A percentile compares a stretch with the other conserved stretches of the same genome.
phyloP scores from a whole-genome alignment of 2,888 invertebrate species.

The Bombyx huttoni region DNA sequence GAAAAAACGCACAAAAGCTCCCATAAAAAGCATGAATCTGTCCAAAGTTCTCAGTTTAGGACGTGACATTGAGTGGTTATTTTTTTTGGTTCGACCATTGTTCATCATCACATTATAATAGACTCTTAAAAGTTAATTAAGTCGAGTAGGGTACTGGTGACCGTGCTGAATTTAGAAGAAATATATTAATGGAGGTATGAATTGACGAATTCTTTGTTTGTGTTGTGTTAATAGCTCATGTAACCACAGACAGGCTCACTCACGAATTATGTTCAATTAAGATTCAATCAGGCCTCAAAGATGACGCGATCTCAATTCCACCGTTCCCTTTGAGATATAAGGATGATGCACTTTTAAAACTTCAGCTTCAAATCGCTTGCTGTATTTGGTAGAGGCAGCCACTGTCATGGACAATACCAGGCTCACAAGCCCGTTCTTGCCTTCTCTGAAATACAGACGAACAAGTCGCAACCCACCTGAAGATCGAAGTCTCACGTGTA shows the following conservation, averaged over 20 bases:
- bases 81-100: constrained; percentile 38
- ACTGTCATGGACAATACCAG: no score
- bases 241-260: background rate
- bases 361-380: no score
- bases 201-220: constrained; percentile 18
- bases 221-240: constrained; percentile 4
- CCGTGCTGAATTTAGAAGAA: constrained; percentile 40
- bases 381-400: no score
- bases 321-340: no score
- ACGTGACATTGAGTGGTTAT: constrained; percentile 62
- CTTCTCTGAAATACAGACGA: no score
- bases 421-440: no score
- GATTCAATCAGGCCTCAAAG: background rate
- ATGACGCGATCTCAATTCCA: no score
- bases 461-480: no score
- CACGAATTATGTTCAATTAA: background rate
- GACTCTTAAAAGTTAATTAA: constrained; percentile 63
- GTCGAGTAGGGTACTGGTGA: constrained; percentile 48
- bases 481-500: no score
- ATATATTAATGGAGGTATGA: constrained; percentile 22
- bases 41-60: constrained; percentile 47
- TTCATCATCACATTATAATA: constrained; percentile 48
- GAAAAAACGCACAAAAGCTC: constrained; percentile 64
- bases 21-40: constrained; percentile 59
- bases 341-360: no score